Conservation (phyloP, 2,888 invertebrate species). For the Malthinus flaveolus region DNA sequence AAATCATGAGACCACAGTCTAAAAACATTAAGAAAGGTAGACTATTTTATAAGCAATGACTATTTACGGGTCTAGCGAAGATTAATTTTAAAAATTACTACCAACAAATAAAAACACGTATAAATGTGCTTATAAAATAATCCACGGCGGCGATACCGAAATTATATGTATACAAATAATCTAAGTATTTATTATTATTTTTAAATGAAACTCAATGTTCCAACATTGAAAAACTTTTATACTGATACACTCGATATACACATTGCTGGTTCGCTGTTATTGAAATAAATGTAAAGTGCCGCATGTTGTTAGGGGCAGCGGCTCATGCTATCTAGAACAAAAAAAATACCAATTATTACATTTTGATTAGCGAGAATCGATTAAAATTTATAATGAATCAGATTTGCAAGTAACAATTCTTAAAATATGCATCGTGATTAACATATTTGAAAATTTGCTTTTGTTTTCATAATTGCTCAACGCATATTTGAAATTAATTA, state of each 20-base stretch:
- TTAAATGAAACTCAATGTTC: constrained; percentile 43
- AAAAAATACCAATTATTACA: constrained; percentile 15
- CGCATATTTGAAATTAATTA: no score
- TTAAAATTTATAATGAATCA: no score
- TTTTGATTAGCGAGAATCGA: background rate
- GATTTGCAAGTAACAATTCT: no score
- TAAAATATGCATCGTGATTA: no score
- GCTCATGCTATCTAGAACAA: constrained; percentile 53
- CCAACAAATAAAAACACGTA: constrained; percentile 23
- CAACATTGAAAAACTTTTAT: constrained; percentile 41
- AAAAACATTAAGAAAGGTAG: constrained; percentile 40
- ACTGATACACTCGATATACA: constrained; percentile 52
- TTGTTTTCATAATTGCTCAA: no score
- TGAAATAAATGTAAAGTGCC: constrained; percentile 51
- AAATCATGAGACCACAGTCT: constrained; percentile 49
- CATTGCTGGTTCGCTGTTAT: constrained; percentile 55
- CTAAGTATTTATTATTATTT: constrained; percentile 25
- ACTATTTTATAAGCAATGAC: constrained; percentile 41
- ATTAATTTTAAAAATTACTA: constrained; percentile 22
- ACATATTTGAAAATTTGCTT: no score
- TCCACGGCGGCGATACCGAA: constrained; percentile 39
- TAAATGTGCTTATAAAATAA: constrained; percentile 44
- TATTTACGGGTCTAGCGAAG: constrained; percentile 22
- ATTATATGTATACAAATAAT: constrained; percentile 26
- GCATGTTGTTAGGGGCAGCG: constrained; percentile 53